phyloP scores from a whole-genome alignment of 2,888 invertebrate genomes.

The Drosophila eohydei region DNA sequence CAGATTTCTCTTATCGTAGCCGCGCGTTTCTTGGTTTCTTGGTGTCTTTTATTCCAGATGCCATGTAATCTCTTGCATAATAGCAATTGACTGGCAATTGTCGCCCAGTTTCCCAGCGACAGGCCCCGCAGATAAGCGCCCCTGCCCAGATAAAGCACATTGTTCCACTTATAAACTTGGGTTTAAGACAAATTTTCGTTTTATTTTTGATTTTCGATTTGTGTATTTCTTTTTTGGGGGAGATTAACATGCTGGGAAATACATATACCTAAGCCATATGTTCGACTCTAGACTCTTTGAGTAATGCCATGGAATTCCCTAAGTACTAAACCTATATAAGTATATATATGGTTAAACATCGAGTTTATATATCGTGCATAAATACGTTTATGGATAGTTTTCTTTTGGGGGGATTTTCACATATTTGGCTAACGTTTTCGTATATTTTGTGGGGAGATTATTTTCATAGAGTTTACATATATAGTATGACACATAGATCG shows the following conservation, averaged over 20 bases:
- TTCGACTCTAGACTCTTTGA: constrained; percentile 32
- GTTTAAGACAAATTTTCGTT: constrained; percentile 35
- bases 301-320: constrained; percentile 60
- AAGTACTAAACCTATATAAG: constrained; percentile 45
- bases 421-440: constrained; percentile 30
- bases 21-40: constrained; percentile 13
- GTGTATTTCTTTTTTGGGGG: constrained; percentile 26
- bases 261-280: constrained; percentile 47
- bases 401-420: constrained; percentile 10
- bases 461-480: neutral
- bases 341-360: constrained; percentile 53
- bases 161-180: constrained; percentile 36
- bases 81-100: constrained; percentile 27
- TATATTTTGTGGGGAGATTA: constrained; percentile 9
- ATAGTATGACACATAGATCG: constrained; percentile 4
- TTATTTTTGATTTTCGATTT: constrained; percentile 50
- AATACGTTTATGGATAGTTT: constrained; percentile 41
- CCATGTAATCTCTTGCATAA: constrained; percentile 59
- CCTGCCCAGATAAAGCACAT: constrained; percentile 25
- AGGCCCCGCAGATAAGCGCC: constrained; percentile 53
- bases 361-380: constrained; percentile 51
- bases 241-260: constrained; percentile 70
- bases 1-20: constrained; percentile 63
- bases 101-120: constrained; percentile 53
- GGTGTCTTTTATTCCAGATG: constrained; percentile 1